A percentile compares a stretch with the other conserved stretches of the same genome.
Evolutionary conservation across 1,140 invertebrate genomes (phyloP).

Genomic region (Nephotettix cincticeps): DNA sequence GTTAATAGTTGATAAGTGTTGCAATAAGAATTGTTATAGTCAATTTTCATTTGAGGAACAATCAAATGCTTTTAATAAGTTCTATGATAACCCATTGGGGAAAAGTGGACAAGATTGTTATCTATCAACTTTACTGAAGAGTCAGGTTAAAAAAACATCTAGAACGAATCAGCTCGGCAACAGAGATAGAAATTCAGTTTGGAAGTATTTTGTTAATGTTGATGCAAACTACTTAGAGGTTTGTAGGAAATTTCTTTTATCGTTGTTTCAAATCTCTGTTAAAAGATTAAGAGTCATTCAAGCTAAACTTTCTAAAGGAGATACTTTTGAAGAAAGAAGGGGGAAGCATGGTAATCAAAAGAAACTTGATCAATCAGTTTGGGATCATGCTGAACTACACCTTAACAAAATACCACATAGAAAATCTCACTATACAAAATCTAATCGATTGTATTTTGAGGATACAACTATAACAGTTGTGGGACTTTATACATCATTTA

Average conservation of each 20-base stretch:
- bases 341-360: too few relatives aligned
- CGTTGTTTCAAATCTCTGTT: not conserved
- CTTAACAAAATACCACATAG: constrained; percentile 15
- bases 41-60: too few relatives aligned
- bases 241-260: not conserved
- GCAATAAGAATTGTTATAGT: not conserved
- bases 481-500: not conserved
- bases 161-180: too few relatives aligned
- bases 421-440: constrained; percentile 10
- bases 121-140: too few relatives aligned
- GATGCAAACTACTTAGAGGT: not conserved
- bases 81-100: too few relatives aligned
- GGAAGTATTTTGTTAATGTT: not conserved
- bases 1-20: not conserved
- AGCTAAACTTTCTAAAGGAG: constrained; percentile 2
- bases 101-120: too few relatives aligned
- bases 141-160: too few relatives aligned
- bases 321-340: too few relatives aligned
- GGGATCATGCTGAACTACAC: not conserved
- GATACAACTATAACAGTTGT: not conserved
- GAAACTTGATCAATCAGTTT: not conserved
- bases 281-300: not conserved
- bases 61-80: too few relatives aligned
- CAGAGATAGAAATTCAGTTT: not conserved
- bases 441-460: constrained; percentile 22